Conservation (phyloP, 2,888 invertebrate genomes). For the Ennomos fuscantarius region DNA sequence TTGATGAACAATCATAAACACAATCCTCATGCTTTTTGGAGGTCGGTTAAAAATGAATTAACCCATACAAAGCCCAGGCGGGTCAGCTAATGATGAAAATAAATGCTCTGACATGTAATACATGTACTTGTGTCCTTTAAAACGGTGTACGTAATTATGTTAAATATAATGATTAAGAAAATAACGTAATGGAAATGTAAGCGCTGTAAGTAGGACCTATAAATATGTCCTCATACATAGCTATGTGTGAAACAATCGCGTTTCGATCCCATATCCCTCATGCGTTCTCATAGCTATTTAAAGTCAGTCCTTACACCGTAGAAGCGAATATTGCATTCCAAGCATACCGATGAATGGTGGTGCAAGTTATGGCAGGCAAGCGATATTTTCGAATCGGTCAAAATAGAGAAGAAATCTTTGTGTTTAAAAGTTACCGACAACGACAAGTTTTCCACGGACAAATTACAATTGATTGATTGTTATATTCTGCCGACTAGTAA, state of each 20-base stretch:
- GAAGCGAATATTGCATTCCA: constrained; percentile 80
- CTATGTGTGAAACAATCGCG: constrained; percentile 55
- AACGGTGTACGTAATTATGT: background rate
- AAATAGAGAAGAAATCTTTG: background rate
- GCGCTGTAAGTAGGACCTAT: background rate
- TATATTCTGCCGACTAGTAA: too few species aligned
- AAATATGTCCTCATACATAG: constrained; percentile 15
- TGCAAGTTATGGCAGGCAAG: constrained; percentile 38
- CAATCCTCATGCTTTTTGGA: too few species aligned
- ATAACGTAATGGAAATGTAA: background rate
- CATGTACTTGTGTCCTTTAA: too few species aligned
- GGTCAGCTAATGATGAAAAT: too few species aligned
- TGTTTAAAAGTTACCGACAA: too few species aligned
- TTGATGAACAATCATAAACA: too few species aligned
- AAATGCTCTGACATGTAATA: background rate
- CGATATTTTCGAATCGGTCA: constrained; percentile 2
- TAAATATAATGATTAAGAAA: background rate
- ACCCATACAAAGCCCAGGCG: too few species aligned
- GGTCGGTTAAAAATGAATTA: too few species aligned
- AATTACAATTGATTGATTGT: too few species aligned
- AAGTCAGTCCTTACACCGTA: constrained; percentile 75
- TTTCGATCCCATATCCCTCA: constrained; percentile 68
- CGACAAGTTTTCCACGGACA: too few species aligned
- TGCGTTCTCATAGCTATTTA: constrained; percentile 73
- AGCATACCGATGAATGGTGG: constrained; percentile 57